A percentile compares a stretch with the other conserved stretches of the same genome.
These are phyloP conservation scores for Philaethria dido DNA, from an alignment of 2,888 invertebrate species.

Conservation along the genomic window DNA sequence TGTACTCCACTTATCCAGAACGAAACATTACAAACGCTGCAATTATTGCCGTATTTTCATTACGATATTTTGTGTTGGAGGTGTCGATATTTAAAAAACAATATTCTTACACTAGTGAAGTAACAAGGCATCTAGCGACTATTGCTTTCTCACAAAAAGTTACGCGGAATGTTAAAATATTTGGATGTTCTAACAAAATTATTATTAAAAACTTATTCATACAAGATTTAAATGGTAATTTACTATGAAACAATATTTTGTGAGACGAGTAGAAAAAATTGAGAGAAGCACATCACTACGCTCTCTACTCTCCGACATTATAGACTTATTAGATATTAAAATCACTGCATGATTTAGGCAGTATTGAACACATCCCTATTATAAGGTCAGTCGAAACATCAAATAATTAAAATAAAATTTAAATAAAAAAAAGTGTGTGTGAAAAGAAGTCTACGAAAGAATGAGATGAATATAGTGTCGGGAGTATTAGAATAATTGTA, in stretches of 20 bases:
- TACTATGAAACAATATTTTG: not conserved
- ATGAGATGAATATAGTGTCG: too few relatives aligned
- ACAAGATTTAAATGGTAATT: not conserved
- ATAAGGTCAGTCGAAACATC: not conserved
- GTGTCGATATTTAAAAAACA: conserved; percentile 1
- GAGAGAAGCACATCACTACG: too few relatives aligned
- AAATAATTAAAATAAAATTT: too few relatives aligned
- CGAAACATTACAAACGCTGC: too few relatives aligned
- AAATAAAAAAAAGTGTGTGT: not conserved
- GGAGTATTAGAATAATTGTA: too few relatives aligned
- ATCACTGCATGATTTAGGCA: not conserved
- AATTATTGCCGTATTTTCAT: too few relatives aligned
- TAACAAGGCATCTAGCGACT: conserved; percentile 13
- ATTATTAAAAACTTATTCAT: not conserved
- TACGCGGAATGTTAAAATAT: conserved; percentile 3
- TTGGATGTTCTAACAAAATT: not conserved
- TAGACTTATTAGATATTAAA: not conserved
- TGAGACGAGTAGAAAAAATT: too few relatives aligned
- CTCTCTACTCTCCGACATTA: not conserved
- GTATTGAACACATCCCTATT: not conserved
- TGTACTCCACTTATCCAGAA: too few relatives aligned
- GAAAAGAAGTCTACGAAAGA: too few relatives aligned
- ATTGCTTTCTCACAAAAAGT: conserved; percentile 1
- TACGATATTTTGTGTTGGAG: too few relatives aligned
- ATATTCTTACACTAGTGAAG: not conserved